phyloP scores from a whole-genome alignment of 1,140 invertebrate genomes.

The Sipha flava region DNA sequence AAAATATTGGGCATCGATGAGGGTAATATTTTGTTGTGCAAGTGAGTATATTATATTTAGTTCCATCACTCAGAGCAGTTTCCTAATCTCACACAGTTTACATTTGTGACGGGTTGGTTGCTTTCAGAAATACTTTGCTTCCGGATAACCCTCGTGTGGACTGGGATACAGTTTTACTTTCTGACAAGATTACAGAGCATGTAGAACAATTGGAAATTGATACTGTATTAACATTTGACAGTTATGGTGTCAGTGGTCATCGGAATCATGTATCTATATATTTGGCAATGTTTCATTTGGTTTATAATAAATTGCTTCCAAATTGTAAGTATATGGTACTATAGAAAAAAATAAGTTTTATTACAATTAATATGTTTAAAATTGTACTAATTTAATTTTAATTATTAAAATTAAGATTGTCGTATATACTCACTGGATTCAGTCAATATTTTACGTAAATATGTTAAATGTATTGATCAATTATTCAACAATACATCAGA shows the following conservation, averaged over 20 bases:
- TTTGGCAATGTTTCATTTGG: slow-evolving; percentile 65
- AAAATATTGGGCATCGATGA: slow-evolving; percentile 64
- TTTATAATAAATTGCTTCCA: slow-evolving; percentile 63
- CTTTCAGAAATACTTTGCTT: slow-evolving; percentile 54
- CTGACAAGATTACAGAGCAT: slow-evolving; percentile 60
- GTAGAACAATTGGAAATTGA: slow-evolving; percentile 68
- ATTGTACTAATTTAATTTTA: not conserved
- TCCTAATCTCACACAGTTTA: too few relatives aligned
- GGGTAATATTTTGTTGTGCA: slow-evolving; percentile 58
- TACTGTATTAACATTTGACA: slow-evolving; percentile 78
- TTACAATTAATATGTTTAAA: not conserved
- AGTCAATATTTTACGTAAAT: slow-evolving; percentile 79
- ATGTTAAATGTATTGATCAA: slow-evolving; percentile 72
- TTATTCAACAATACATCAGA: slow-evolving; percentile 64
- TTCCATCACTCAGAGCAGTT: too few relatives aligned
- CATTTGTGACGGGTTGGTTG: not conserved
- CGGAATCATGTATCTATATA: slow-evolving; percentile 78
- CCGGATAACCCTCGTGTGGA: slow-evolving; percentile 62
- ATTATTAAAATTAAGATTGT: slow-evolving; percentile 50
- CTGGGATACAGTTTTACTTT: slow-evolving; percentile 67
- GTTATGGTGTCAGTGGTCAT: slow-evolving; percentile 79
- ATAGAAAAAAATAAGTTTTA: not conserved
- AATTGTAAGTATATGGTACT: slow-evolving; percentile 28
- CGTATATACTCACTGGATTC: slow-evolving; percentile 71
- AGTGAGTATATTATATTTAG: slow-evolving; percentile 25